These are phyloP conservation scores for Stratiolaelaps scimitus DNA, from an alignment of 1,140 invertebrate species.

Conservation along the genomic window DNA sequence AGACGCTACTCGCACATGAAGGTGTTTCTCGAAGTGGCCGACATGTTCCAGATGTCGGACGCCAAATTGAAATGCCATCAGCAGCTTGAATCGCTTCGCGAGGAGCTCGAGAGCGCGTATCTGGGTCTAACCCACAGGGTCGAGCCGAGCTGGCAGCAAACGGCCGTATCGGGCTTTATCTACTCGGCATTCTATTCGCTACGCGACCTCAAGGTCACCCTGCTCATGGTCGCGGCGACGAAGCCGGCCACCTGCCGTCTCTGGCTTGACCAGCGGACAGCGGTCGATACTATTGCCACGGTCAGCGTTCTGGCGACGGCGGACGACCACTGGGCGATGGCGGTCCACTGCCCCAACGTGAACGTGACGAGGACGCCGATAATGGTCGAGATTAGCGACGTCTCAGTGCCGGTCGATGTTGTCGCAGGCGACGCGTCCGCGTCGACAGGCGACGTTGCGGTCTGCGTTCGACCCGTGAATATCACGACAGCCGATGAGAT, in stretches of 20 bases:
- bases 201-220: background rate
- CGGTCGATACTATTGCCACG: background rate
- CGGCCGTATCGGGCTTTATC: background rate
- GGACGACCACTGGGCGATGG: background rate
- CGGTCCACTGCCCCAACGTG: background rate
- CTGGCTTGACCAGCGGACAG: background rate
- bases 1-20: conserved; percentile 18
- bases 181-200: conserved; percentile 8
- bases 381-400: background rate
- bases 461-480: conserved; percentile 6
- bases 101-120: background rate
- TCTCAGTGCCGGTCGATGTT: background rate
- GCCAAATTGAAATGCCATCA: background rate
- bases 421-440: background rate
- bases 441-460: background rate
- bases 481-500: background rate
- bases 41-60: conserved; percentile 19
- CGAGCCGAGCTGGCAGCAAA: conserved; percentile 11
- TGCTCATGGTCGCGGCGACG: background rate
- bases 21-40: conserved; percentile 12
- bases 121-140: conserved; percentile 5
- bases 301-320: conserved; percentile 1
- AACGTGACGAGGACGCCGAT: background rate
- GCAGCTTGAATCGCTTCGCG: conserved; percentile 7
- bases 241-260: background rate